Evolutionary conservation across 2,797 vertebrate species (phyloP).

Genomic region (Acanthurus tractus): DNA sequence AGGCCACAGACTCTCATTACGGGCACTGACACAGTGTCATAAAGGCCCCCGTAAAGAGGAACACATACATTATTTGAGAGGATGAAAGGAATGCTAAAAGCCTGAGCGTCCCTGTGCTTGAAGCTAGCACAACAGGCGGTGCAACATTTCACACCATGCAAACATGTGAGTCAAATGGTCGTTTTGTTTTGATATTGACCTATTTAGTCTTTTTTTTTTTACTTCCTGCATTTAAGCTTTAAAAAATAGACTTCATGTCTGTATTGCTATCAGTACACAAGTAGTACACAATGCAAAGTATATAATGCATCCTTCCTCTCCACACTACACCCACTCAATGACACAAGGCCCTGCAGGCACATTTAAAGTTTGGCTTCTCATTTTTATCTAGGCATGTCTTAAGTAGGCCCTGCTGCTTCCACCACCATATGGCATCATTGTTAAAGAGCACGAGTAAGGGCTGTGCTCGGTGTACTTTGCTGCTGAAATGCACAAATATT

Average conservation of each 20-base stretch:
- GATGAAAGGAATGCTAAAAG: neutral
- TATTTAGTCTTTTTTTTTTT: neutral
- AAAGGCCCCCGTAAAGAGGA: constrained; percentile 1
- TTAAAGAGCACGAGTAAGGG: constrained; percentile 66
- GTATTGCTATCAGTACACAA: neutral
- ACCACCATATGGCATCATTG: constrained; percentile 59
- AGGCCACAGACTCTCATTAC: constrained; percentile 4
- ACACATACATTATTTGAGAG: neutral
- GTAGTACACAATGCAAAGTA: neutral
- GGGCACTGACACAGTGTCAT: neutral
- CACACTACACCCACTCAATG: constrained; percentile 31
- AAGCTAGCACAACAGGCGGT: neutral
- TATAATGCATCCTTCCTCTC: constrained; percentile 12
- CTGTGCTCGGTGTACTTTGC: constrained; percentile 26
- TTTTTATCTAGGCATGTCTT: constrained; percentile 53
- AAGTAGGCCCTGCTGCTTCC: constrained; percentile 48
- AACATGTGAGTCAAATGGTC: neutral
- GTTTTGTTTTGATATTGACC: neutral
- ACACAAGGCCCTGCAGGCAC: constrained; percentile 42
- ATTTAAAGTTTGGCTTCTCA: constrained; percentile 64
- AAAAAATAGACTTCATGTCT: neutral
- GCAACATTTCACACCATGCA: neutral
- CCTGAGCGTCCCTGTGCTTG: neutral
- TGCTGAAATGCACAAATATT: constrained; percentile 55
- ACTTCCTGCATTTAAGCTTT: neutral